Evolutionary conservation across 1,140 invertebrate species (phyloP).

Genomic region (Ladona fulva): DNA sequence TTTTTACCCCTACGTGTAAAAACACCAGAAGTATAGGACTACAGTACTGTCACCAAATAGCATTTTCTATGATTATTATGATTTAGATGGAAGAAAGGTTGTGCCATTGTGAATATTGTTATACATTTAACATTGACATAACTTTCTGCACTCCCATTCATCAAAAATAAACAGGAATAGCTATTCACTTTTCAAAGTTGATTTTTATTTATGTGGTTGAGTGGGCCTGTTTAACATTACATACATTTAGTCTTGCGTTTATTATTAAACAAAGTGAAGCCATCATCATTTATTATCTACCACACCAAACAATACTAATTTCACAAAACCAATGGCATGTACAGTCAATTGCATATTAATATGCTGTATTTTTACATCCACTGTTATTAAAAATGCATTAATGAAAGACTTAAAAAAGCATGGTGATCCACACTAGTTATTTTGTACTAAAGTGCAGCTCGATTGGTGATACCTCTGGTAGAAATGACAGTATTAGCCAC

Average conservation of each 20-base stretch:
- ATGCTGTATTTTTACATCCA: conserved; percentile 6
- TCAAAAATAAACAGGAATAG: neutral
- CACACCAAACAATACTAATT: conserved; percentile 6
- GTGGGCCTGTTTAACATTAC: conserved; percentile 8
- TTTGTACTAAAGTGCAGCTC: conserved; percentile 24
- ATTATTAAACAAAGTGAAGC: conserved; percentile 1
- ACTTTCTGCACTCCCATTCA: neutral
- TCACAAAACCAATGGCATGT: neutral
- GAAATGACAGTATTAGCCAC: conserved; percentile 15
- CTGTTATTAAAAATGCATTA: conserved; percentile 17
- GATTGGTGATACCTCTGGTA: conserved; percentile 17
- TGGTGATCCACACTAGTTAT: conserved; percentile 19
- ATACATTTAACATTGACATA: neutral
- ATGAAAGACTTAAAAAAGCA: conserved; percentile 21
- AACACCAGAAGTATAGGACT: neutral
- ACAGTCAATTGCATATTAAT: conserved; percentile 3
- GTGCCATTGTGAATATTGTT: conserved; percentile 1
- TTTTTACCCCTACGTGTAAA: neutral
- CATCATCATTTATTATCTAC: neutral
- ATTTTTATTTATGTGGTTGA: neutral
- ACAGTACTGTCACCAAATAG: conserved; percentile 2
- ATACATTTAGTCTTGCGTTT: neutral
- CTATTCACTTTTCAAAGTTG: neutral
- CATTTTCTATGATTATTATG: neutral
- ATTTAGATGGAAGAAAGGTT: conserved; percentile 1